Conservation (phyloP, 2,888 invertebrate species). For the Parthenolecanium corni region DNA sequence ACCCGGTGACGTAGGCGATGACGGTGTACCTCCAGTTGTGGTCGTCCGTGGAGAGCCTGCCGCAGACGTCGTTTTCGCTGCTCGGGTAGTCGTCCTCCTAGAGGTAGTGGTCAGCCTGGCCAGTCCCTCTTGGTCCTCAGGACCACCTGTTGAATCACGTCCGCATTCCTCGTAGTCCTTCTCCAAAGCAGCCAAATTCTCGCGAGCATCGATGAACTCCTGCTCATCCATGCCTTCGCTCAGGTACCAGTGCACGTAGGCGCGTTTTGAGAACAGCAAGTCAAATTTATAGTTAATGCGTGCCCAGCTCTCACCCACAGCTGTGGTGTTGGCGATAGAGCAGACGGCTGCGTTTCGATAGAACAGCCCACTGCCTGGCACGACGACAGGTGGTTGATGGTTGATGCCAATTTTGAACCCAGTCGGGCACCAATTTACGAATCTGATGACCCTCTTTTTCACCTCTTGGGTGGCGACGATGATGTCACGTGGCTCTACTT, state of each 20-base stretch:
- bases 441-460: background rate
- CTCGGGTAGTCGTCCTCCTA: too few species aligned
- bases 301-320: slow-evolving; percentile 5
- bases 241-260: slow-evolving; percentile 15
- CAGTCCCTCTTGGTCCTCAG: background rate
- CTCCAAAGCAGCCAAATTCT: slow-evolving; percentile 1
- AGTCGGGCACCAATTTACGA: slow-evolving; percentile 7
- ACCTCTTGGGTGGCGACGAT: background rate
- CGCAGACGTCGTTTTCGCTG: too few species aligned
- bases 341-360: background rate
- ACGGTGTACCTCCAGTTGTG: too few species aligned
- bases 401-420: slow-evolving; percentile 8
- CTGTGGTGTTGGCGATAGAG: background rate
- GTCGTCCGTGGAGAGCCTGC: too few species aligned
- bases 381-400: slow-evolving; percentile 1
- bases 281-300: slow-evolving; percentile 11
- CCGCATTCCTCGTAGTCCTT: slow-evolving; percentile 5
- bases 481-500: background rate
- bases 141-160: background rate
- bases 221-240: slow-evolving; percentile 12
- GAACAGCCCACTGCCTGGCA: slow-evolving; percentile 1
- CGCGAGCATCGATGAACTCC: slow-evolving; percentile 9
- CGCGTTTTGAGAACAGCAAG: slow-evolving; percentile 6
- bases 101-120: too few species aligned
- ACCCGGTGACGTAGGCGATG: too few species aligned